Base-by-base conservation (phyloP, 2,888 invertebrate genomes). In the Lithosia quadra region DNA sequence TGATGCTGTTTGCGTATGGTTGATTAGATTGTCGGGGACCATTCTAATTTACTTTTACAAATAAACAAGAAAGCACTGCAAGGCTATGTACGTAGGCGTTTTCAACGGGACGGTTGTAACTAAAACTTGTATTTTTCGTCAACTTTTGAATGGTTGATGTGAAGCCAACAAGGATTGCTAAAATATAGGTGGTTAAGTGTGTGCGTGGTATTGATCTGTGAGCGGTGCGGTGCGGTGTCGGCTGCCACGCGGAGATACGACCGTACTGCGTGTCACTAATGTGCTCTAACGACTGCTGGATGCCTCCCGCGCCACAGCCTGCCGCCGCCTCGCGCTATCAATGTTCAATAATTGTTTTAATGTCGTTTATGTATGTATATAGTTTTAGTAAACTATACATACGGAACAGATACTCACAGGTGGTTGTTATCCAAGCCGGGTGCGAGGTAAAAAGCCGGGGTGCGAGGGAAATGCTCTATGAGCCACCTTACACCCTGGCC, bases 221-320 rank as follows among this genome's bases (percentile, higher is more conserved):
- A 28, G 28, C 28, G 28, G 28, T 28, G 67, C n/a, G 61, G 56
- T 62, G 56, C 59, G 15, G 49, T 49, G 28, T 61, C 36, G n/a
- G 66, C 24, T 60, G 7, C 11, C 56, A 39, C 13, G 34, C 24
- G 60, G 60, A 15, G 60, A 22, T 62, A 61, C 9, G 8, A 9
- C 0, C 36, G 34, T 49, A 36, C 34, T 13, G 62, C 61, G 62
- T 43, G 56, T 21, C 67, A 33, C 62, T 69, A 62, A 65, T 69
- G 69, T 59, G 43, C 53, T 39, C 58, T 63, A 58, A 60, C 63
- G 67, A 64, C 43, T 57, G 18, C 67, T 24, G 22, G 22, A 15
- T 39, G 9, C 66, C 66, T 10, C 60, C n/a, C 28, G 13, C 34
- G 24, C 7, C 5, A 0, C 15, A 28, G 49, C 24, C 18, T 10